Evolutionary conservation across 1,140 invertebrate species (phyloP).

Genomic region (Drosophila melanica): DNA sequence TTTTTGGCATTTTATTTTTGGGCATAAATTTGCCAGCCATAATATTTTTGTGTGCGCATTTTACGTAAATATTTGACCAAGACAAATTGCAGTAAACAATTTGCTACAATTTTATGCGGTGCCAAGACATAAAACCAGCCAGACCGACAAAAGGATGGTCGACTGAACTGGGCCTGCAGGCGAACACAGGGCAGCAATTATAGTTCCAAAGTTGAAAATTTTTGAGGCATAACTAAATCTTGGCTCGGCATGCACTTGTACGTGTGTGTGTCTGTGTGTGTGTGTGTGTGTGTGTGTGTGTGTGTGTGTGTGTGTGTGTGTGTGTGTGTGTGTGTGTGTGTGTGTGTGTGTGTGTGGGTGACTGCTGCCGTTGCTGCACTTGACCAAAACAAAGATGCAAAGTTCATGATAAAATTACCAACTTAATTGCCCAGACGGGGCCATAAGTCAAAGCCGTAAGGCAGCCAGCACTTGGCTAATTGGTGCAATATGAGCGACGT

Average conservation of each 20-base stretch:
- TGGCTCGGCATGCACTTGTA: not conserved
- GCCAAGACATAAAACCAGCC: conserved; percentile 23
- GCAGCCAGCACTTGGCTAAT: conserved; percentile 45
- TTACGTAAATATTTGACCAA: conserved; percentile 69
- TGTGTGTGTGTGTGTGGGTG: too few species aligned
- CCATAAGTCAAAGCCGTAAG: conserved; percentile 49
- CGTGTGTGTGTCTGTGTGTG: not conserved
- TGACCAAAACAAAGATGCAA: conserved; percentile 64
- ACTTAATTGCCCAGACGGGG: conserved; percentile 68
- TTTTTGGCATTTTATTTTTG: conserved; percentile 60
- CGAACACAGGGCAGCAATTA: conserved; percentile 59
- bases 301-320: conserved; percentile 8
- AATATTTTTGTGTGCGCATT: conserved; percentile 32
- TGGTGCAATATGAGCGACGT: conserved; percentile 46
- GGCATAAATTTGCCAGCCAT: conserved; percentile 58
- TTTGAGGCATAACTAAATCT: conserved; percentile 54
- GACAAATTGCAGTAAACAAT: conserved; percentile 81
- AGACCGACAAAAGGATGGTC: not conserved
- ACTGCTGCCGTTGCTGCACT: conserved; percentile 21
- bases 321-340: not conserved
- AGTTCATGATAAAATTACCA: conserved; percentile 81
- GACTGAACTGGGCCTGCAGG: not conserved
- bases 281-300: too few species aligned
- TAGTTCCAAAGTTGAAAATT: conserved; percentile 68
- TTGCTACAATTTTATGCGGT: conserved; percentile 70